Base-by-base conservation (phyloP, 1,140 invertebrate species). In the Cardiocondyla obscurior region DNA sequence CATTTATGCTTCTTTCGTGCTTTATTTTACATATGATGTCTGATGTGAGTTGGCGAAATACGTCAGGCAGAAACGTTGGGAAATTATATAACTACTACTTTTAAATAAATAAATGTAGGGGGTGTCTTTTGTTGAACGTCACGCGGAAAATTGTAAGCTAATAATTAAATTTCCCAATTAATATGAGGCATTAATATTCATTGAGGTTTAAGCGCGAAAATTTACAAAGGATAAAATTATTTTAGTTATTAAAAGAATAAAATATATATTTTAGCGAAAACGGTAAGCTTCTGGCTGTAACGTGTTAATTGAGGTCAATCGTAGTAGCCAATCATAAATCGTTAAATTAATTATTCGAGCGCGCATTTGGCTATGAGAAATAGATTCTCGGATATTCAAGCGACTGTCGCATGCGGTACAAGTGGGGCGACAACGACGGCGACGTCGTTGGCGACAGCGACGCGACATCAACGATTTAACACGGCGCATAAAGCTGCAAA, bases 381-480 rank as follows among this genome's bases (percentile, higher is more conserved):
- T 79, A 14, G 42, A 79, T 79, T 19, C 10, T 25, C 5, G 46
- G 53, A 30, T 77, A 77, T 67, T 67, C 53, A 67, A 30, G 46
- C 19, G 73, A 65, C 33, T 51, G 44, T 39, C 30, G 44, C 19
- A 30, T 16, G 33, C 36, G 25, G 55, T 60, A 28, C 25, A 16
- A 12, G 1, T 16, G 2, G 53, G 44, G 12, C 46, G 67, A 22
- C 65, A n/a, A 22, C 46, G 65, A 49, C 44, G 28, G 36, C 57
- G n/a, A 14, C 16, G 16, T 10, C 44, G 28, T 12, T n/a, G 30
- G 10, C 46, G 46, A 58, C 44, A 60, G 22, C 73, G 19, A 65
- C 14, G 58, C 74, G 74, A 55, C 62, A 67, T 79, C 33, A 79
- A 79, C 46, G 49, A 79, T 79, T 79, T 67, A 67, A 33, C 74